Percentiles rank a stretch among this genome's conserved stretches.
Conservation (phyloP, 1,140 invertebrate genomes). For the Yoshiicerus persimilis region DNA sequence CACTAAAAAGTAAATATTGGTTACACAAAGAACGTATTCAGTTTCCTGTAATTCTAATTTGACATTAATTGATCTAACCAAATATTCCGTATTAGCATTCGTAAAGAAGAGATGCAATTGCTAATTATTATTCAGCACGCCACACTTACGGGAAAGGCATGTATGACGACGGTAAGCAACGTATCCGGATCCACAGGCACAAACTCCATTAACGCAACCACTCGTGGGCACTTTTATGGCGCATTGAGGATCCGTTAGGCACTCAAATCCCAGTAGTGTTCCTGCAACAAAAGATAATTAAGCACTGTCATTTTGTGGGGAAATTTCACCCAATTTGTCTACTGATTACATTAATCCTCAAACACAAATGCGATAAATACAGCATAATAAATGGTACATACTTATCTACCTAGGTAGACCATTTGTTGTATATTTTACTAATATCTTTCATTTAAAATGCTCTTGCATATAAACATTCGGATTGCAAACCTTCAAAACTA, state of each 20-base stretch:
- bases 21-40: too few relatives aligned
- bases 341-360: neutral
- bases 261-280: conserved; percentile 73
- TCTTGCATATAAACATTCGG: too few relatives aligned
- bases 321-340: neutral
- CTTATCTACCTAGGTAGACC: too few relatives aligned
- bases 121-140: neutral
- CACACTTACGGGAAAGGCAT: conserved; percentile 79
- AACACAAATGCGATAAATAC: neutral
- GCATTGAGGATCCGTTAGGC: conserved; percentile 71
- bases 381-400: too few relatives aligned
- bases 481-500: too few relatives aligned
- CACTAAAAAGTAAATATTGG: too few relatives aligned
- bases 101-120: neutral
- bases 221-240: conserved; percentile 77
- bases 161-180: conserved; percentile 82
- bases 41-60: too few relatives aligned
- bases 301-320: neutral
- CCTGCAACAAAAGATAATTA: conserved; percentile 59
- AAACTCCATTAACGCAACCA: conserved; percentile 69
- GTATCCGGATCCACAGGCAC: conserved; percentile 76
- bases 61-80: too few relatives aligned
- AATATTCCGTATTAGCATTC: neutral
- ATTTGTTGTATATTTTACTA: too few relatives aligned
- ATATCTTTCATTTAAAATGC: too few relatives aligned